Conservation (phyloP, 2,113 vertebrate genomes). For the Telmatochromis brachygnathus region DNA sequence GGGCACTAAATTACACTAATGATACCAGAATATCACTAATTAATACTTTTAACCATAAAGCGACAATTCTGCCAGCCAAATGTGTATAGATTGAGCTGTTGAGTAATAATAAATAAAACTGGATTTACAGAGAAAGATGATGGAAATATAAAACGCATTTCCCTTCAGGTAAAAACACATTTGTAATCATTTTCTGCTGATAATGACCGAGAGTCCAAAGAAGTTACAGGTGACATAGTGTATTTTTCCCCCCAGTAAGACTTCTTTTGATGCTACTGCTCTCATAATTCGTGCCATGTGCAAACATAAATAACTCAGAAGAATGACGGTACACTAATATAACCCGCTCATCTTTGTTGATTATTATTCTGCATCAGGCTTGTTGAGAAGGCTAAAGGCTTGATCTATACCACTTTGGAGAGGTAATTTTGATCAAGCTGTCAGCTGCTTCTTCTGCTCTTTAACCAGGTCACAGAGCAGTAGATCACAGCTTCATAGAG, state of each 20-base stretch:
- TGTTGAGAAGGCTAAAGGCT: constrained; percentile 5
- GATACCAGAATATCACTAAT: constrained; percentile 72
- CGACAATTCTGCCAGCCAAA: constrained; percentile 54
- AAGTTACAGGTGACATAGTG: not conserved
- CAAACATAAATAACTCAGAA: not conserved
- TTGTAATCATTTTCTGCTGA: not conserved
- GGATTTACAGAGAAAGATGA: constrained; percentile 32
- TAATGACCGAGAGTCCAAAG: not conserved
- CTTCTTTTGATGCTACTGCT: not conserved
- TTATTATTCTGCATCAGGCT: not conserved
- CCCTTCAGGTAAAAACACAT: not conserved
- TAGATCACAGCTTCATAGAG: constrained; percentile 52
- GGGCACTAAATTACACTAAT: constrained; percentile 73
- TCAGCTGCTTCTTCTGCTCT: constrained; percentile 56
- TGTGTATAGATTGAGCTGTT: constrained; percentile 43
- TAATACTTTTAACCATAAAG: constrained; percentile 70
- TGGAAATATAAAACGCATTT: constrained; percentile 36
- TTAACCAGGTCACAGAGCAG: constrained; percentile 49
- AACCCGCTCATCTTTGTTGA: not conserved
- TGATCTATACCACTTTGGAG: constrained; percentile 50
- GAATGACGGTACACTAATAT: not conserved
- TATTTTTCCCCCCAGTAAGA: not conserved
- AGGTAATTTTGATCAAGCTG: constrained; percentile 57
- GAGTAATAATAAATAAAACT: constrained; percentile 35
- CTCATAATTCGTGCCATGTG: not conserved